Conservation (phyloP, 2,888 invertebrate genomes). For the Syritta pipiens region DNA sequence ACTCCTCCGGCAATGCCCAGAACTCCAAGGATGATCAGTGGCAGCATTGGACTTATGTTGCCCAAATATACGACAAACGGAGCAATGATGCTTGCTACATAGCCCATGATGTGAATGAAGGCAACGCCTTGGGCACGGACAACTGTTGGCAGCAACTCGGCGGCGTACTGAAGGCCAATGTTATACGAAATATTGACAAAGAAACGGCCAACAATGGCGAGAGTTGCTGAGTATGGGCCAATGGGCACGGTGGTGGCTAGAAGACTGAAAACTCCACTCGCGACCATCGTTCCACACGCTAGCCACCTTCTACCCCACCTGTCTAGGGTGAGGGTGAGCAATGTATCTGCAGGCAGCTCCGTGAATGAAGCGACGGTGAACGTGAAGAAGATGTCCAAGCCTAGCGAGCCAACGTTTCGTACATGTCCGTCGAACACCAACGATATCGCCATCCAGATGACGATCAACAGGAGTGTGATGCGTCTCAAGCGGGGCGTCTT, state of each 20-base stretch:
- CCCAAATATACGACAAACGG: constrained; percentile 92
- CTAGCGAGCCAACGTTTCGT: constrained; percentile 90
- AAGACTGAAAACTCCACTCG: constrained; percentile 90
- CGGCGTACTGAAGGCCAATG: constrained; percentile 93
- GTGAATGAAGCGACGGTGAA: constrained; percentile 92
- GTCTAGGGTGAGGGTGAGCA: constrained; percentile 85
- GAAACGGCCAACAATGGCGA: constrained; percentile 91
- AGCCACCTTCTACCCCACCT: constrained; percentile 92
- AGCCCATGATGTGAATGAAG: constrained; percentile 92
- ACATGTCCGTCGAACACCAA: constrained; percentile 94
- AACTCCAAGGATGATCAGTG: constrained; percentile 88
- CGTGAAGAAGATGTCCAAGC: constrained; percentile 90
- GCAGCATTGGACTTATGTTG: constrained; percentile 85
- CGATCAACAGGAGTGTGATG: constrained; percentile 87
- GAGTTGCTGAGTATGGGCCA: constrained; percentile 86
- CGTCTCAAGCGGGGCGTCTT: constrained; percentile 87
- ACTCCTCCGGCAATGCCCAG: constrained; percentile 88
- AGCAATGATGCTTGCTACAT: constrained; percentile 90
- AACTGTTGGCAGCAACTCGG: constrained; percentile 92
- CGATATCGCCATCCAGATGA: constrained; percentile 95
- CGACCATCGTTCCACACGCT: constrained; percentile 89
- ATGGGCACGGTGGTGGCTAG: constrained; percentile 87
- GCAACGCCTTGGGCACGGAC: constrained; percentile 93
- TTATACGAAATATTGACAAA: constrained; percentile 94
- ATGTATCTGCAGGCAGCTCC: constrained; percentile 90